These are phyloP conservation scores for Caenorhabditis afra DNA, from an alignment of 2,888 invertebrate genomes.

Conservation along the genomic window DNA sequence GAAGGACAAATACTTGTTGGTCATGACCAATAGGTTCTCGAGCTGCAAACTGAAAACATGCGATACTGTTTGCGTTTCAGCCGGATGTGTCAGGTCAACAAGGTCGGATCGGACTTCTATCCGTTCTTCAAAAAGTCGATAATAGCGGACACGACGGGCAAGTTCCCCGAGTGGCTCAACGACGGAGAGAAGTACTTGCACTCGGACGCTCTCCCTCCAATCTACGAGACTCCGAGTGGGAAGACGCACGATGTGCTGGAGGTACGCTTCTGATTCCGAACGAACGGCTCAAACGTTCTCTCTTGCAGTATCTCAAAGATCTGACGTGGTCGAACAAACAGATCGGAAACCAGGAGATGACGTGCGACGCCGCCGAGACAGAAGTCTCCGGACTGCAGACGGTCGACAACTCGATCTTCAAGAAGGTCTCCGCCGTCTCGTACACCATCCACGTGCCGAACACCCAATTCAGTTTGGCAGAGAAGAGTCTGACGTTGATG, in stretches of 20 bases:
- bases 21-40: slow-evolving; percentile 48
- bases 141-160: background rate
- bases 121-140: slow-evolving; percentile 22
- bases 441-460: background rate
- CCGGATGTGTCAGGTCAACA: slow-evolving; percentile 44
- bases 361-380: slow-evolving; percentile 1
- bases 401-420: slow-evolving; percentile 8
- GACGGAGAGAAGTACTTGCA: background rate
- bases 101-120: slow-evolving; percentile 11
- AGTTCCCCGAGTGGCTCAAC: slow-evolving; percentile 29
- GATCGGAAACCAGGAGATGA: slow-evolving; percentile 4
- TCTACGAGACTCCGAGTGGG: background rate
- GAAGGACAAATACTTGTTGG: slow-evolving; percentile 11
- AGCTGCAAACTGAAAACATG: background rate
- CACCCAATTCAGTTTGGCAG: background rate
- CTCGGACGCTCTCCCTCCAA: slow-evolving; percentile 18
- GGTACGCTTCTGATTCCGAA: background rate
- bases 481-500: slow-evolving; percentile 2
- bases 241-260: slow-evolving; percentile 20
- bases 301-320: slow-evolving; percentile 23
- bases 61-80: slow-evolving; percentile 11
- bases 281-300: background rate
- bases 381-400: no score
- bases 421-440: slow-evolving; percentile 11
- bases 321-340: background rate